These are phyloP conservation scores for Rhabdophis nuchalis DNA, from an alignment of 2,797 vertebrate species.

Conservation along the genomic window DNA sequence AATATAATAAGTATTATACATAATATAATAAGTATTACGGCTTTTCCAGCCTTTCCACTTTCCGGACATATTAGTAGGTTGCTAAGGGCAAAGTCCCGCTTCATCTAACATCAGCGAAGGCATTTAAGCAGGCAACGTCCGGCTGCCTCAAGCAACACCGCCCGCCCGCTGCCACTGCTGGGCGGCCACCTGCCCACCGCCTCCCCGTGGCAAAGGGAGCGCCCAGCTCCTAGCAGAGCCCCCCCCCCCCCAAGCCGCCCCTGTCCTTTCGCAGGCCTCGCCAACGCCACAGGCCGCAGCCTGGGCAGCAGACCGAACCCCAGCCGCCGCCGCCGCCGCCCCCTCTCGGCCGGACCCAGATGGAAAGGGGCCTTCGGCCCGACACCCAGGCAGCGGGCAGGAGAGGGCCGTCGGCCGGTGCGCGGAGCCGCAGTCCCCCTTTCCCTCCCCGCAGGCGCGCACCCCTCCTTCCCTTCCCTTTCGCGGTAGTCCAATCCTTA, in stretches of 20 bases:
- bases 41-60: too few relatives aligned
- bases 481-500: slow-evolving; percentile 61
- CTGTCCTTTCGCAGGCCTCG: slow-evolving; percentile 38
- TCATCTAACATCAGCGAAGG: not conserved
- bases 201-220: not conserved
- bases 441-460: not conserved
- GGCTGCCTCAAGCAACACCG: not conserved
- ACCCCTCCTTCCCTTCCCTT: not conserved
- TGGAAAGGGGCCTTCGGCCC: not conserved
- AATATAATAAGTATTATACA: too few relatives aligned
- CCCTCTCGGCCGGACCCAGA: not conserved
- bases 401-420: not conserved
- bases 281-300: slow-evolving; percentile 59
- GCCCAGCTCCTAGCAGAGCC: not conserved
- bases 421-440: not conserved
- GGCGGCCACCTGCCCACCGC: not conserved
- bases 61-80: too few relatives aligned
- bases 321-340: not conserved
- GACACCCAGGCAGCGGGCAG: not conserved
- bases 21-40: too few relatives aligned
- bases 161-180: not conserved
- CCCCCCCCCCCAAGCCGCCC: slow-evolving; percentile 4
- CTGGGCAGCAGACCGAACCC: slow-evolving; percentile 16
- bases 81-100: not conserved
- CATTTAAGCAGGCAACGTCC: not conserved